Evolutionary conservation across 2,797 vertebrate genomes (phyloP).

Genomic region (Caiman crocodilus): DNA sequence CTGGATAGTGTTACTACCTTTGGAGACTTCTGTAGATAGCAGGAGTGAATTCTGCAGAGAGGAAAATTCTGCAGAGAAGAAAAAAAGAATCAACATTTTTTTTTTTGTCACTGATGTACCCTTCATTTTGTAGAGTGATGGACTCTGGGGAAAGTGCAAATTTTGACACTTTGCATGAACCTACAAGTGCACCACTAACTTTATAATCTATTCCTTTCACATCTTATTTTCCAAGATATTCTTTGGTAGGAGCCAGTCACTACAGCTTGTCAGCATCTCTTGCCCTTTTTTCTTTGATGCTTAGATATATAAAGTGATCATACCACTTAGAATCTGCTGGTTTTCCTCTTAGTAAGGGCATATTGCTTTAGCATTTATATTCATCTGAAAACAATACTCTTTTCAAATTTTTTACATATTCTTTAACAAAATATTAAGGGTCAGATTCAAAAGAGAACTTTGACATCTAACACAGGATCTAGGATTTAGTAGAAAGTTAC

Average conservation of each 20-base stretch:
- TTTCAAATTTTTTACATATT: not conserved
- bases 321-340: not conserved
- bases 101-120: not conserved
- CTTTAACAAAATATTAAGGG: not conserved
- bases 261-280: not conserved
- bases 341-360: not conserved
- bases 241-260: not conserved
- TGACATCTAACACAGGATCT: not conserved
- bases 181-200: not conserved
- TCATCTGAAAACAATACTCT: not conserved
- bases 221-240: not conserved
- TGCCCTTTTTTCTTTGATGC: not conserved
- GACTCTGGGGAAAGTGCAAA: not conserved
- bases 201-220: constrained; percentile 1
- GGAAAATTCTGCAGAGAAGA: not conserved
- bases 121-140: not conserved
- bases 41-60: not conserved
- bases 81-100: not conserved
- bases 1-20: not conserved
- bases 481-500: too few relatives aligned
- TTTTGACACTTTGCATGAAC: constrained; percentile 17
- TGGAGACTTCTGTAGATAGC: not conserved
- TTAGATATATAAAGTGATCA: not conserved
- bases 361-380: not conserved
- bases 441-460: not conserved